Evolutionary conservation across 2,888 invertebrate species (phyloP).

Genomic region (Meteorus colon): DNA sequence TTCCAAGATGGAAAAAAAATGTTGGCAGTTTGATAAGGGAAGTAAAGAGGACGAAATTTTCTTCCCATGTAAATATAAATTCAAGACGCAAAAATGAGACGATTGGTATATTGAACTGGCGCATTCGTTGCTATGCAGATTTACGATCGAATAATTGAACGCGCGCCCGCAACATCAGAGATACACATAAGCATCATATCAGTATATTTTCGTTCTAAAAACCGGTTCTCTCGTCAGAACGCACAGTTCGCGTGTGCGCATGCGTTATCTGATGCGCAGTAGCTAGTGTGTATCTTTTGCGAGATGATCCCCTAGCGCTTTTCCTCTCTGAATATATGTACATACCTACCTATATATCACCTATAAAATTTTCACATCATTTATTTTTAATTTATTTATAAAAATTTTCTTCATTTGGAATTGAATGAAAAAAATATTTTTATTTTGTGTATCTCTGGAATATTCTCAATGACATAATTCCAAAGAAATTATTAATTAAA

Average conservation of each 20-base stretch:
- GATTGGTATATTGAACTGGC: constrained; percentile 23
- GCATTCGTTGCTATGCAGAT: constrained; percentile 54
- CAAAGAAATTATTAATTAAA: too few species aligned
- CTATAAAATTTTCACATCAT: too few species aligned
- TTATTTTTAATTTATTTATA: too few species aligned
- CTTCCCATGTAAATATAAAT: background rate
- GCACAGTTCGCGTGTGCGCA: constrained; percentile 5
- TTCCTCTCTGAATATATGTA: background rate
- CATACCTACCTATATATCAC: too few species aligned
- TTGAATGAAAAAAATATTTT: too few species aligned
- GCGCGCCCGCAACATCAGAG: constrained; percentile 23
- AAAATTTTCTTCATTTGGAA: too few species aligned
- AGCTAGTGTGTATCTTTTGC: constrained; percentile 24
- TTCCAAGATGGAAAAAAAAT: background rate
- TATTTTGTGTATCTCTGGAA: too few species aligned
- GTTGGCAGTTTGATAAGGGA: background rate
- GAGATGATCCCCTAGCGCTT: background rate
- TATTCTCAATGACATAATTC: too few species aligned
- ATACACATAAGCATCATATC: constrained; percentile 3
- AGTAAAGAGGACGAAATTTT: background rate
- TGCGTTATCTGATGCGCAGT: constrained; percentile 11
- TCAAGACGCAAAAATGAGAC: constrained; percentile 3
- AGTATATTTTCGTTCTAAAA: background rate
- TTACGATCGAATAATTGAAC: constrained; percentile 60
- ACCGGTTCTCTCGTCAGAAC: constrained; percentile 6